These are phyloP conservation scores for Volucella bombylans DNA, from an alignment of 2,888 invertebrate genomes.

Conservation along the genomic window DNA sequence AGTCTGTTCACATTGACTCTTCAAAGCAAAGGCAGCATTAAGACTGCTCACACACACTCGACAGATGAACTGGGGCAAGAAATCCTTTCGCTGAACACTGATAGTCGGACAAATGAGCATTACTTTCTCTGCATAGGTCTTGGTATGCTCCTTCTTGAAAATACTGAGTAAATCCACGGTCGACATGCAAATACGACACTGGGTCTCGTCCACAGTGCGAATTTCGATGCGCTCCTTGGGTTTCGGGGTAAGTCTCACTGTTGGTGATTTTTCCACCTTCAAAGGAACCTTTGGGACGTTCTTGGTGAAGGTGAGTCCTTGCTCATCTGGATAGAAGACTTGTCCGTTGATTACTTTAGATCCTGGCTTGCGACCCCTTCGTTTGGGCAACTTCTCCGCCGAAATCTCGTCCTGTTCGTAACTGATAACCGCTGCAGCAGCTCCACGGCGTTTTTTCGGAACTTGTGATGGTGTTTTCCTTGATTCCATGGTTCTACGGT, in stretches of 20 bases:
- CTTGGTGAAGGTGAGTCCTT: slow-evolving; percentile 22
- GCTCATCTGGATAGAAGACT: slow-evolving; percentile 53
- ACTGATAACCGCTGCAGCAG: slow-evolving; percentile 18
- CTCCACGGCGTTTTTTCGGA: slow-evolving; percentile 74
- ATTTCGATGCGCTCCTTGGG: slow-evolving; percentile 74
- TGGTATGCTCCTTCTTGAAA: slow-evolving; percentile 79
- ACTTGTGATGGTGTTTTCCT: slow-evolving; percentile 63
- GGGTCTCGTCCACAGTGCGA: slow-evolving; percentile 79
- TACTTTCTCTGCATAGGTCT: slow-evolving; percentile 81
- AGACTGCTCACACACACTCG: slow-evolving; percentile 80
- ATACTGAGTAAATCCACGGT: slow-evolving; percentile 79
- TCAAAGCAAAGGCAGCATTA: slow-evolving; percentile 81
- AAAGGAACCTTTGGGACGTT: not conserved
- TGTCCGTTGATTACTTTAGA: slow-evolving; percentile 64
- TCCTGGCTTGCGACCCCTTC: slow-evolving; percentile 64
- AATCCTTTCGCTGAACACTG: slow-evolving; percentile 81
- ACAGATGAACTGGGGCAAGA: slow-evolving; percentile 82
- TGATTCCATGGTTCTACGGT: not conserved
- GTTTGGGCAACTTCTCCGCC: slow-evolving; percentile 37
- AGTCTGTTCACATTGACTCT: slow-evolving; percentile 80
- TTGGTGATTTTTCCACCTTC: not conserved
- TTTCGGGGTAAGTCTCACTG: not conserved
- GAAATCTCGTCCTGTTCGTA: slow-evolving; percentile 48
- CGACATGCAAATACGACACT: slow-evolving; percentile 81
- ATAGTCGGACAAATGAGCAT: slow-evolving; percentile 81